Base-by-base conservation (phyloP, 2,888 invertebrate species). In the Xestia c-nigrum region DNA sequence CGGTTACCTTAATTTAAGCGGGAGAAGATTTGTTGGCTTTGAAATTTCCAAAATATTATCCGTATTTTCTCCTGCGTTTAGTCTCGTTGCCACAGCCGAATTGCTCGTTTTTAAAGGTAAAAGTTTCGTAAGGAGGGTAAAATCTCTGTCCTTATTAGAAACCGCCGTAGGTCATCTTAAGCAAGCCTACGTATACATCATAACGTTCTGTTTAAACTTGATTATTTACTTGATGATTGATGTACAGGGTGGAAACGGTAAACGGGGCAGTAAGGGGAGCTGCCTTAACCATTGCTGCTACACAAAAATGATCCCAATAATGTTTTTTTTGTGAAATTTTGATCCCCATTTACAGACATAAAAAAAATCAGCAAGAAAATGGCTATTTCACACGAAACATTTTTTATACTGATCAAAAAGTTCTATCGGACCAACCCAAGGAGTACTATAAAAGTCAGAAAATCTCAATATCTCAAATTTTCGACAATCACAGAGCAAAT, bases 11-110 rank as follows among this genome's bases (percentile, higher is more conserved):
- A 61, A 74, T 78, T 80, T 24, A 61, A 21, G 50, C 21, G 50
- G 16, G 5, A 9, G 31, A 38, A 50, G 61, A 61, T 63, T 79
- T 70, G 38, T 47, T 72, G 31, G 52, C 46, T 63, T 47, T 55
- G 9, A 5, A 43, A 64, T 64, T 64, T n/a, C 7, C n/a, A 21
- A 73, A 55, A 55, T 55, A 55, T 80, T 77, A 47, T 63, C 19
- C 52, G 55, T 80, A 80, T 72, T 78, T 78, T 31, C 10, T 21
- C 5, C 24, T 19, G 7, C 16, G 24, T 71, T 61, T 70, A 59
- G 31, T 52, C 21, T 43, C 16, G 14, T 57, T 24, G 50, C 24
- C 14, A 16, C 38, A 24, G 64, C 43, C 14, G 10, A 64, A 7
- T 50, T 55, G 47, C 31, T 55, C 31, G 43, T 40, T 40, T n/a